Percentiles rank a stretch among this genome's conserved stretches.
Evolutionary conservation across 2,888 invertebrate genomes (phyloP).

Genomic region (Dichetophora obliterata): DNA sequence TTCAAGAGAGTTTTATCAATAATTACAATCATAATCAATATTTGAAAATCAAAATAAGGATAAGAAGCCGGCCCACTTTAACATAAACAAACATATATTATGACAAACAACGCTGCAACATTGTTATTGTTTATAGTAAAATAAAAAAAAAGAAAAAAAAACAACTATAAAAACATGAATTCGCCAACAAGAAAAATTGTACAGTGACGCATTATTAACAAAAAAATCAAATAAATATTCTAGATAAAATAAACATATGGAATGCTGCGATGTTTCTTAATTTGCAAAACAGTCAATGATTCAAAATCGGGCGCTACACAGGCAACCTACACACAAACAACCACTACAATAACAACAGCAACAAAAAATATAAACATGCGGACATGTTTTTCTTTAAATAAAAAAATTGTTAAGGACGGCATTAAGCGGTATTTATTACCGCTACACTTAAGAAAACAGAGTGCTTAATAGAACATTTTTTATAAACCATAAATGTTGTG

Average conservation of each 20-base stretch:
- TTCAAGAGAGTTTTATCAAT: conserved; percentile 43
- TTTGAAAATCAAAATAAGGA: conserved; percentile 12
- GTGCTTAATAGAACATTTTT: no score
- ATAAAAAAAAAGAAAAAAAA: background rate
- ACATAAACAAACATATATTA: background rate
- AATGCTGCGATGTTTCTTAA: no score
- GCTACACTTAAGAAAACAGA: no score
- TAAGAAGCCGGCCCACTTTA: conserved; percentile 1
- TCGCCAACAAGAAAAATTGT: background rate
- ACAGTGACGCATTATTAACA: background rate
- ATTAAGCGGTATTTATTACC: no score
- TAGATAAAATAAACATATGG: background rate
- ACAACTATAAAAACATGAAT: background rate
- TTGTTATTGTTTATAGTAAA: background rate
- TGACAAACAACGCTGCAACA: no score
- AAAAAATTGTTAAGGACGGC: no score
- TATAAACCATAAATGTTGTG: no score
- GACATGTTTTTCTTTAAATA: no score
- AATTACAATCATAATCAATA: no score
- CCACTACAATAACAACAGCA: conserved; percentile 28
- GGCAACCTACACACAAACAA: background rate
- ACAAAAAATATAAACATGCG: no score
- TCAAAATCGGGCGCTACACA: no score
- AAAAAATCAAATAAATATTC: conserved; percentile 18
- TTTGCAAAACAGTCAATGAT: no score